Base-by-base conservation (phyloP, 2,888 invertebrate genomes). In the Heliconius aoede region DNA sequence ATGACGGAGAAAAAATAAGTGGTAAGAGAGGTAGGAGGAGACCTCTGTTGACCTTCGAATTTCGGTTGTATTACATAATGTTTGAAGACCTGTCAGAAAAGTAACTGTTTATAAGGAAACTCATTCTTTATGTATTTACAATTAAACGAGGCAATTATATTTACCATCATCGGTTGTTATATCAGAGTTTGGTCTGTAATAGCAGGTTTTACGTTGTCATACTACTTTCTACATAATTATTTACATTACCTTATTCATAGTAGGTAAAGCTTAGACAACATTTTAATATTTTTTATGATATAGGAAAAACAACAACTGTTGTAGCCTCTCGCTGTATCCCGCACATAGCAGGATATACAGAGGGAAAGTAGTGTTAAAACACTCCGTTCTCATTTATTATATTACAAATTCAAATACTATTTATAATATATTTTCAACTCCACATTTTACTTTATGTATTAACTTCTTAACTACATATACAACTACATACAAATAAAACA, bases 181-280 rank as follows among this genome's bases (percentile, higher is more conserved):
- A 55, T 72, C 64, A 64, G 55, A 64, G 64, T 65, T 40, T 65
- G 51, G 55, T 72, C 40, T 58, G 64, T 69, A 58, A 55, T 76
- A 32, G 61, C 51, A 28, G 40, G 72, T 65, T 61, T 32, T 62
- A 85, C 87, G 90, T 88, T 89, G 91, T 90, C 90, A 89, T 91
- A 88, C 92, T 88, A 92, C 92, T 93, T 92, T 93, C 92, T 92
- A 92, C 89, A 88, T 89, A 86, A 85, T 91, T 92, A 90, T 92
- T 92, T 91, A 89, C 87, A 85, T 83, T 83, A 85, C 76, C 51
- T 74, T 75, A 65, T 76, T 77, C 77, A 61, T 81, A 73, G 55
- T 62, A 60, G 18, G 32, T 5, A 55, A 9, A 13, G 3, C 2
- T 26, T 65, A 65, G 65, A 40, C 15, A 26, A 32, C 32, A 32